Evolutionary conservation across 2,113 vertebrate genomes (phyloP), one percentile per base, ranked within the genome.

Genomic region (Ciconia maguari): DNA sequence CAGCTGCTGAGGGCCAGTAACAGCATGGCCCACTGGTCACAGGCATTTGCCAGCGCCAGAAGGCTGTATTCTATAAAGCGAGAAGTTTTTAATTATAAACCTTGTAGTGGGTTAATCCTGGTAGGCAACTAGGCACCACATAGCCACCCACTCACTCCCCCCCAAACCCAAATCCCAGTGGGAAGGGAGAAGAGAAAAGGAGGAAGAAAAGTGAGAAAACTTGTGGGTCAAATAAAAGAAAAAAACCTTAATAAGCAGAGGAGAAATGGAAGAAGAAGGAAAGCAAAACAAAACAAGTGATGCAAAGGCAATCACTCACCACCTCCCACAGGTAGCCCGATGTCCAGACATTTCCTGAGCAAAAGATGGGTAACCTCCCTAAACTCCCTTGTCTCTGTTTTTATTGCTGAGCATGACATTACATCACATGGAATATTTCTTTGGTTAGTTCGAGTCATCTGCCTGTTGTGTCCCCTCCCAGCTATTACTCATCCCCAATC

Each of bases 241-340:
- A 17, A 38, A n/a, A 3, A 48, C 16, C 13, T 69, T 52, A 46
- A 66, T 77, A 77, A 60, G 7, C 29, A 69, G 51, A 78, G 16
- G 49, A 77, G 6, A 89, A 76, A 41, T 29, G 4, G 17, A 79
- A 87, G 30, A 74, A 78, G 27, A 34, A 64, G 81, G 4, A 0
- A 64, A 80, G 8, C 1, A 85, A 96, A 85, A 17, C 7, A 70
- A 62, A 80, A 32, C 11, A 44, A 46, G 9, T 44, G 15, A 64
- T 48, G 30, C 9, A 46, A 83, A 90, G 6, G 12, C 29, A 44
- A 44, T 34, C 21, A 55, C 15, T 78, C 36, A 30, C 13, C 22
- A 20, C 12, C 20, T 78, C 38, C 54, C 26, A 27, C 0, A 2
- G 36, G 36, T 26, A 78, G 44, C 16, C n/a, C 0, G 0, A 41